phyloP scores from a whole-genome alignment of 2,113 vertebrate genomes.

The Callipepla squamata region DNA sequence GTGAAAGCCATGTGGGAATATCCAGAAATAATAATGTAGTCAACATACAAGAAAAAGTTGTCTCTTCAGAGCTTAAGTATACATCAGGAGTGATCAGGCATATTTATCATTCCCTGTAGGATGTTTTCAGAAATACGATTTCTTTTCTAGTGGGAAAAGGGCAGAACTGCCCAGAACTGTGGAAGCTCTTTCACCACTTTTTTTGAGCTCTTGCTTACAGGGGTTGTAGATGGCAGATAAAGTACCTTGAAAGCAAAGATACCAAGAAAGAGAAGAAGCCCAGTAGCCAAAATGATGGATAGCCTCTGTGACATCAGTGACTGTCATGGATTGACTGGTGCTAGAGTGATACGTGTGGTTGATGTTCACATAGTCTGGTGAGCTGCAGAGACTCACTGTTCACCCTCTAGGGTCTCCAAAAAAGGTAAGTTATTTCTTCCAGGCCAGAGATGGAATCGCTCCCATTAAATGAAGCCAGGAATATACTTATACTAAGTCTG shows the following conservation, averaged over 20 bases:
- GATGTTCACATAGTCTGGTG: background rate
- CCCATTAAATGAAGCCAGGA: background rate
- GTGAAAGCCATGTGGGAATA: background rate
- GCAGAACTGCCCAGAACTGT: background rate
- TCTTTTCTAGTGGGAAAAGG: background rate
- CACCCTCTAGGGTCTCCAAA: background rate
- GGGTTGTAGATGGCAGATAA: background rate
- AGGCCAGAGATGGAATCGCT: background rate
- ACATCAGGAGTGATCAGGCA: background rate
- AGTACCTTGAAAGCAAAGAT: background rate
- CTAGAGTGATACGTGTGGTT: background rate
- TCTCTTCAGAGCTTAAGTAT: background rate
- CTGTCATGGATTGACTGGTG: background rate
- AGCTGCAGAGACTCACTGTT: background rate
- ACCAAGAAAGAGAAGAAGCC: background rate
- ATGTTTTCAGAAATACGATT: background rate
- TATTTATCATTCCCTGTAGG: background rate
- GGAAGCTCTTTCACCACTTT: background rate
- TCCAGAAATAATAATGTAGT: background rate
- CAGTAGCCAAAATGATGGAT: background rate
- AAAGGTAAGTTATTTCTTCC: background rate
- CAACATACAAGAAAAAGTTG: background rate
- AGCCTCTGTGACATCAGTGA: background rate
- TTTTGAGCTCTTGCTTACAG: background rate
- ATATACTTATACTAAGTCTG: background rate